Evolutionary conservation across 2,888 invertebrate genomes (phyloP).

Genomic region (Chesias legatella): DNA sequence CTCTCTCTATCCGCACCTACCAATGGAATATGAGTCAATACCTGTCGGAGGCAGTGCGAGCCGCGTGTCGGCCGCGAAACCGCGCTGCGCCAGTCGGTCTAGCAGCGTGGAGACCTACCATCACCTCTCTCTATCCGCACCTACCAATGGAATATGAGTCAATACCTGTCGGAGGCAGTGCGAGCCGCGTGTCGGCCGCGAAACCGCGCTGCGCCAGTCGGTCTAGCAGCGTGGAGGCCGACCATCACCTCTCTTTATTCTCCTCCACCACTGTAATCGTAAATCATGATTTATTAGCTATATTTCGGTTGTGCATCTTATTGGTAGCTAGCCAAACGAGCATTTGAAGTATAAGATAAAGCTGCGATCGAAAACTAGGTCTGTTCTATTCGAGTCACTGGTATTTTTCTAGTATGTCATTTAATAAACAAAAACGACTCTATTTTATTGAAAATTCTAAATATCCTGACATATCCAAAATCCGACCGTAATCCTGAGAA

Average conservation of each 20-base stretch:
- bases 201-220: slow-evolving; percentile 70
- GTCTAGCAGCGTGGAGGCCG: slow-evolving; percentile 66
- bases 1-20: slow-evolving; percentile 53
- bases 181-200: slow-evolving; percentile 67
- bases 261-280: slow-evolving; percentile 42
- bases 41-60: slow-evolving; percentile 49
- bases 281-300: not conserved
- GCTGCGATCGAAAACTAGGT: too few relatives aligned
- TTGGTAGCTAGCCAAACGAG: too few relatives aligned
- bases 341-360: too few relatives aligned
- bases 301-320: too few relatives aligned
- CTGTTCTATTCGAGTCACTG: too few relatives aligned
- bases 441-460: too few relatives aligned
- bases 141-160: slow-evolving; percentile 37
- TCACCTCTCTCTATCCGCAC: slow-evolving; percentile 62
- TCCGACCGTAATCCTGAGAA: too few relatives aligned
- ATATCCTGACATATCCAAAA: too few relatives aligned
- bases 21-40: slow-evolving; percentile 30
- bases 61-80: slow-evolving; percentile 69
- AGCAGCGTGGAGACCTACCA: slow-evolving; percentile 71
- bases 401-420: too few relatives aligned
- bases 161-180: slow-evolving; percentile 66
- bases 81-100: slow-evolving; percentile 68
- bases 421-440: too few relatives aligned
- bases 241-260: slow-evolving; percentile 70